Base-by-base conservation (phyloP, 2,797 vertebrate genomes). In the Rhinophrynus dorsalis region DNA sequence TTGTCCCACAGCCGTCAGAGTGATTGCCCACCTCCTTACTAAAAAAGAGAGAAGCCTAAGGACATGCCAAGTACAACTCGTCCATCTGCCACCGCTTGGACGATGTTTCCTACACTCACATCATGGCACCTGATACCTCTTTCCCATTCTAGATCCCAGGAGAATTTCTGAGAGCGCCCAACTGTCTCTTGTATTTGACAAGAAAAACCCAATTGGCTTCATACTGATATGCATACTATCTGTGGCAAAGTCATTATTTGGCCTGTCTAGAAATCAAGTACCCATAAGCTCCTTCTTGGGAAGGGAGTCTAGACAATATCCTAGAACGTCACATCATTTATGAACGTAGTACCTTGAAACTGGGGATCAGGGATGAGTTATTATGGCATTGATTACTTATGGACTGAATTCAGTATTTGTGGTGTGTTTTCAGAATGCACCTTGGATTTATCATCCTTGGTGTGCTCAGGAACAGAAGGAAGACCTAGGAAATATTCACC, bases 211-310 rank as follows among this genome's bases (percentile, higher is more conserved):
- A n/a, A n/a, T n/a, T n/a, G n/a, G n/a, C n/a, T n/a, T n/a, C n/a
- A n/a, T 27, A 42, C 10, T 7, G 21, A 42, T 42, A 26, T 42
- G 56, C 8, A 33, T 57, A 27, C 23, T 51, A 24, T 48, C 15
- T 17, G 26, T 60, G 56, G 55, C 56, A 51, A 24, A 42, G 26
- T 7, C 26, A 24, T 10, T n/a, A 29, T 58, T 48, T 58, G 65
- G 54, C 52, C 21, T 33, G 58, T 33, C 58, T 40, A 52, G 61
- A 9, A 29, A 64, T 24, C 18, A 29, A 15, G 18, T 35, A 23
- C 18, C 30, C 47, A 50, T 50, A 27, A 26, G 1, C 18, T 50
- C 6, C 47, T 27, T n/a, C 21, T n/a, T 4, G 2, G 47, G 11
- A 50, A 50, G 5, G 3, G 47, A 50, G 26, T 37, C 21, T 18